Evolutionary conservation across 2,888 invertebrate species (phyloP).

Genomic region (Crocallis elinguaria): DNA sequence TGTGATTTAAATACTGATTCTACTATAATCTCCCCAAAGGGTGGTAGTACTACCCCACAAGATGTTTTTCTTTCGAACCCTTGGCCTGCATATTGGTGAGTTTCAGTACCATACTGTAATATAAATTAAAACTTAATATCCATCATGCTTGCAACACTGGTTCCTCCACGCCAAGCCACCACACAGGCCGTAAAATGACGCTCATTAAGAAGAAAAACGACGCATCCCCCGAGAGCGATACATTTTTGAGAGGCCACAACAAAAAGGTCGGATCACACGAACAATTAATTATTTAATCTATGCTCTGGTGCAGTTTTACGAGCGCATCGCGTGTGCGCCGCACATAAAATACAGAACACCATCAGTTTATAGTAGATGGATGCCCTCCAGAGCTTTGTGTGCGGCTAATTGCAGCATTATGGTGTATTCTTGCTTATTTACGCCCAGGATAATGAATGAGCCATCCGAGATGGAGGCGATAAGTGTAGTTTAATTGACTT

Average conservation of each 20-base stretch:
- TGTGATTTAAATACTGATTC: no score
- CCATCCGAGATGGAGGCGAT: constrained; percentile 36
- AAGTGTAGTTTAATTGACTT: constrained; percentile 37
- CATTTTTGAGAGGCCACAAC: constrained; percentile 27
- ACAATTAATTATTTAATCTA: constrained; percentile 55
- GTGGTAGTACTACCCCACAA: no score
- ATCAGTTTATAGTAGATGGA: constrained; percentile 42
- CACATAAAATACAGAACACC: constrained; percentile 50
- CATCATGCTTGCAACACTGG: background rate
- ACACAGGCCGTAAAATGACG: constrained; percentile 4
- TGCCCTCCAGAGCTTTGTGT: constrained; percentile 43
- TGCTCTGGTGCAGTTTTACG: constrained; percentile 52
- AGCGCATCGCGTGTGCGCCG: constrained; percentile 54
- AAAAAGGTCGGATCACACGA: constrained; percentile 38
- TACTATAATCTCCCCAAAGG: no score
- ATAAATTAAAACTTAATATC: background rate
- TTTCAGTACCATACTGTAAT: background rate
- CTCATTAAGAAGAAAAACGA: constrained; percentile 26
- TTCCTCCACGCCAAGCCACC: background rate
- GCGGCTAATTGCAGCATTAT: constrained; percentile 60
- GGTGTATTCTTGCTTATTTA: constrained; percentile 54
- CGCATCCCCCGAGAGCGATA: constrained; percentile 32
- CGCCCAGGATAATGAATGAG: constrained; percentile 46
- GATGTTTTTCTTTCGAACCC: no score
- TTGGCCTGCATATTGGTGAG: no score